These are phyloP conservation scores for Agelastica alni DNA, from an alignment of 2,888 invertebrate genomes.

Conservation along the genomic window DNA sequence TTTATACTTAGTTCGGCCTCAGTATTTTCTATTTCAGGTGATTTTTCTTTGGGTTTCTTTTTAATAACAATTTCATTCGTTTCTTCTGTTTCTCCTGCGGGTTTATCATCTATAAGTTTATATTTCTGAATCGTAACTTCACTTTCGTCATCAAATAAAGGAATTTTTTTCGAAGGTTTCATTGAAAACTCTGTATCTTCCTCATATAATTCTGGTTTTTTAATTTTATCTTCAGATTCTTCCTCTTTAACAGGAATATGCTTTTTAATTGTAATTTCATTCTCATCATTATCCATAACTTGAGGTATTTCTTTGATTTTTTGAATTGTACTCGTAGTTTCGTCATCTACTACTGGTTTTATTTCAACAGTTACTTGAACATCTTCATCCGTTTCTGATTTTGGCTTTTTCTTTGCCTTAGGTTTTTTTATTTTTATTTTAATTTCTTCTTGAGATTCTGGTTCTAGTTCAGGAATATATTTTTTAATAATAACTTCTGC, in stretches of 20 bases:
- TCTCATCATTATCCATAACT: slow-evolving; percentile 36
- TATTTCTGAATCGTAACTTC: slow-evolving; percentile 41
- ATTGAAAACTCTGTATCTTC: slow-evolving; percentile 31
- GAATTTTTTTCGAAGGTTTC: slow-evolving; percentile 6
- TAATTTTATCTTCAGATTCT: slow-evolving; percentile 42
- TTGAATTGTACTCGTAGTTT: slow-evolving; percentile 48
- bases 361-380: slow-evolving; percentile 26
- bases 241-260: slow-evolving; percentile 40
- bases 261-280: slow-evolving; percentile 44
- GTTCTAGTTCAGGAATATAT: not conserved
- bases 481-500: slow-evolving; percentile 30
- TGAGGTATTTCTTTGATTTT: slow-evolving; percentile 31
- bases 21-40: slow-evolving; percentile 28
- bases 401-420: slow-evolving; percentile 24
- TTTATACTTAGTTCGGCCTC: slow-evolving; percentile 38
- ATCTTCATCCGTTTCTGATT: slow-evolving; percentile 32
- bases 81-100: slow-evolving; percentile 20
- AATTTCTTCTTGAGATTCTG: slow-evolving; percentile 21
- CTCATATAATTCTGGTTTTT: slow-evolving; percentile 37
- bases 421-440: slow-evolving; percentile 34
- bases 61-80: slow-evolving; percentile 20
- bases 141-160: slow-evolving; percentile 45
- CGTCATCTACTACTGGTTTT: slow-evolving; percentile 8
- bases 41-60: slow-evolving; percentile 30
- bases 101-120: slow-evolving; percentile 14